Evolutionary conservation across 1,140 invertebrate species (phyloP).

Genomic region (Drosophila malerkotliana): DNA sequence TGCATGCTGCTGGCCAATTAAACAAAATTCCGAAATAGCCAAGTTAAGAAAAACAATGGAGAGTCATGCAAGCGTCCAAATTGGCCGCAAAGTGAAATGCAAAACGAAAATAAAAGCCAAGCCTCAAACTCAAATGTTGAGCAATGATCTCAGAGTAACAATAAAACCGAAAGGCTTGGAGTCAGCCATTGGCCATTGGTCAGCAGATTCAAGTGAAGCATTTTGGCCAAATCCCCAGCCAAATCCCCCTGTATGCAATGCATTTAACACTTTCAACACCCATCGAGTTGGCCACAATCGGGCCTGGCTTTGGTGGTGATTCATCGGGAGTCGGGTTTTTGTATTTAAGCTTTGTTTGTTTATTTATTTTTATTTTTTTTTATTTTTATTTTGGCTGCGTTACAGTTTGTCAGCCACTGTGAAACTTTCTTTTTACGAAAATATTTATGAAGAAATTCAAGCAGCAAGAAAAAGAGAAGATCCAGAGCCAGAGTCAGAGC

Average conservation of each 20-base stretch:
- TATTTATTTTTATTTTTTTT: slow-evolving; percentile 14
- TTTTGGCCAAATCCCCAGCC: slow-evolving; percentile 38
- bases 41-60: slow-evolving; percentile 22
- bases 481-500: slow-evolving; percentile 3
- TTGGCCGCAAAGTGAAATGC: slow-evolving; percentile 73
- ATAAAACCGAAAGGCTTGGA: background rate
- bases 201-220: slow-evolving; percentile 56
- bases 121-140: slow-evolving; percentile 33
- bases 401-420: slow-evolving; percentile 72
- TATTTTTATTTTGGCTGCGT: slow-evolving; percentile 60
- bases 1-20: slow-evolving; percentile 67
- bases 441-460: slow-evolving; percentile 74
- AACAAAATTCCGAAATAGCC: slow-evolving; percentile 44
- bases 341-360: slow-evolving; percentile 26
- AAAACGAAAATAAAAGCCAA: slow-evolving; percentile 56
- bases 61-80: slow-evolving; percentile 52
- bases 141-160: slow-evolving; percentile 53
- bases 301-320: slow-evolving; percentile 57
- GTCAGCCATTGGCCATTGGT: slow-evolving; percentile 39
- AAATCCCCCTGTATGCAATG: slow-evolving; percentile 55
- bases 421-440: slow-evolving; percentile 78
- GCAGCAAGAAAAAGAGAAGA: slow-evolving; percentile 14
- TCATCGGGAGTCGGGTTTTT: slow-evolving; percentile 50
- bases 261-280: slow-evolving; percentile 77
- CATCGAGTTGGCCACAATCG: slow-evolving; percentile 24